Base-by-base conservation (phyloP, 2,113 vertebrate genomes). In the Sylvia atricapilla region DNA sequence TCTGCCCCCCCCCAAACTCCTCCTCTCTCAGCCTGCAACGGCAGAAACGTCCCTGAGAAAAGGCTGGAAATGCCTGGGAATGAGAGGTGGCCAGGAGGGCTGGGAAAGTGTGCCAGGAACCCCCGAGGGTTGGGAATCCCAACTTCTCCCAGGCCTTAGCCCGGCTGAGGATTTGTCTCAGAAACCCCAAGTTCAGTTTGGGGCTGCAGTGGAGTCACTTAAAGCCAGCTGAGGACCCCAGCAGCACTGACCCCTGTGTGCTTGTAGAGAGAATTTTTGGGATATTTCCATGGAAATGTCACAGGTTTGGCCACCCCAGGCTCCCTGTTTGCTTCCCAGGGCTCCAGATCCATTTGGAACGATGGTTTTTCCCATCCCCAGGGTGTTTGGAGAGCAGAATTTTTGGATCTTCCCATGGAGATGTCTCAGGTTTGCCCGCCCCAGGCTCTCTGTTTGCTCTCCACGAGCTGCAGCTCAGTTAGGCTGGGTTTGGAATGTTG, bases 191-290 rank as follows among this genome's bases (percentile, higher is more conserved):
- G 64, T 27, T 8, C 78, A 24, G 19, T 44, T 73, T 18, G 46
- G 13, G 80, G 55, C 53, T 69, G 53, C 4, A 28, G 21, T 19
- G 62, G 82, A n/a, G 47, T 14, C 37, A 11, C 28, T 47, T 44
- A 25, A 72, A 52, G 12, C 18, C 35, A 25, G 9, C 37, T 30
- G 79, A 43, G 46, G n/a, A 60, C 79, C 49, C 33, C 30, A 19
- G 50, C 64, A 43, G 56, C 13, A 10, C 22, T 35, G 20, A 49
- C 14, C n/a, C 7, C n/a, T 1, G 0, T 0, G 5, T 18, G 19
- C 60, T 22, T 1, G 1, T 37, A 47, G 35, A 41, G 15, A 17
- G 13, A 13, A 8, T 17, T 17, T n/a, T 28, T 52, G 47, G 59
- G 75, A 28, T 41, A 8, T 43, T 78, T 21, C 47, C 75, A n/a